phyloP scores from a whole-genome alignment of 2,888 invertebrate genomes.

The Lithosia quadra region DNA sequence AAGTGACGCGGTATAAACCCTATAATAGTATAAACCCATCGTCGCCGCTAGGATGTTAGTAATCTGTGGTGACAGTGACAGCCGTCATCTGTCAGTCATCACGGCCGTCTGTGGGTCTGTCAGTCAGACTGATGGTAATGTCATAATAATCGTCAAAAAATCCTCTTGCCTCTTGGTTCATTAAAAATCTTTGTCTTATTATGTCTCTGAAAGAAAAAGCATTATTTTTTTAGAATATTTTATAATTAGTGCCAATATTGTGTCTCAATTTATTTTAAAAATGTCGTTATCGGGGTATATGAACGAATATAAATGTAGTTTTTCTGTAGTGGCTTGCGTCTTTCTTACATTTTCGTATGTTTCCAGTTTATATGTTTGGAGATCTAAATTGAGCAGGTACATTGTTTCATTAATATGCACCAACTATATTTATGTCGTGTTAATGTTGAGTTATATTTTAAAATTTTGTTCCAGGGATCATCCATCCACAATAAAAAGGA shows the following conservation, averaged over 20 bases:
- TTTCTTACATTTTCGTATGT: constrained; percentile 93
- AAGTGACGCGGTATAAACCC: no score
- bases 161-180: no score
- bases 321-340: constrained; percentile 91
- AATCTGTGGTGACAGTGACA: no score
- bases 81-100: no score
- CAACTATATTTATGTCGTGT: no score
- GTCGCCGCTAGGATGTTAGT: no score
- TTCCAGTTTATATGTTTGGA: constrained; percentile 96
- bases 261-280: constrained; percentile 31
- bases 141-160: neutral
- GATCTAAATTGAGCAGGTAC: constrained; percentile 91
- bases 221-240: constrained; percentile 24
- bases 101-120: neutral
- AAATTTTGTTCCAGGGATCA: constrained; percentile 89
- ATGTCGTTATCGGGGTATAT: constrained; percentile 55
- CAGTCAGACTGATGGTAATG: neutral
- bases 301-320: constrained; percentile 76
- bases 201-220: neutral
- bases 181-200: neutral
- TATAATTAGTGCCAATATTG: constrained; percentile 21
- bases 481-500: constrained; percentile 94
- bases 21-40: no score
- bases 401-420: neutral
- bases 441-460: neutral